phyloP scores from a whole-genome alignment of 2,888 invertebrate genomes.

The Linnaemya tessellans region DNA sequence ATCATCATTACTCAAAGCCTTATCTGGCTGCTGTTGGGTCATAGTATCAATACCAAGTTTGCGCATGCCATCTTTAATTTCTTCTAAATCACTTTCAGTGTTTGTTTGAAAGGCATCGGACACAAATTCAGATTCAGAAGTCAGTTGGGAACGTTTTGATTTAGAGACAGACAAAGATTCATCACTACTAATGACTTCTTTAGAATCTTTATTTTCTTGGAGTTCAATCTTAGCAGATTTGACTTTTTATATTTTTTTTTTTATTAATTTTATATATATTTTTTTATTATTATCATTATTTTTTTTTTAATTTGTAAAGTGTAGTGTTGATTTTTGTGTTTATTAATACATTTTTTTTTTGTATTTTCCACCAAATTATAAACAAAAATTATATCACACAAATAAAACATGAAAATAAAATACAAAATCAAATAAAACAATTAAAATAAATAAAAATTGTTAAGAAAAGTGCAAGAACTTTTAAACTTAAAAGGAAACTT shows the following conservation, averaged over 20 bases:
- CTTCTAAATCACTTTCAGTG: slow-evolving; percentile 87
- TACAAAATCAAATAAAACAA: slow-evolving; percentile 76
- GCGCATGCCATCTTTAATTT: slow-evolving; percentile 90
- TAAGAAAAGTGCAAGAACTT: slow-evolving; percentile 55
- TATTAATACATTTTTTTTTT: slow-evolving; percentile 51
- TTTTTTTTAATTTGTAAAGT: slow-evolving; percentile 69
- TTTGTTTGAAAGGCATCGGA: slow-evolving; percentile 88
- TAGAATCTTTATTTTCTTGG: slow-evolving; percentile 46
- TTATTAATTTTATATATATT: slow-evolving; percentile 62
- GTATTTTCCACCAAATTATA: slow-evolving; percentile 67
- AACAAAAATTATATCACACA: slow-evolving; percentile 35
- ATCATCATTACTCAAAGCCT: slow-evolving; percentile 82
- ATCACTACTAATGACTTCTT: slow-evolving; percentile 39
- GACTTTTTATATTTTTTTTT: slow-evolving; percentile 67
- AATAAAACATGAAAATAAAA: slow-evolving; percentile 62
- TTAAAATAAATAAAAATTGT: slow-evolving; percentile 62
- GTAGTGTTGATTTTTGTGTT: slow-evolving; percentile 69
- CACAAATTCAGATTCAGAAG: slow-evolving; percentile 88
- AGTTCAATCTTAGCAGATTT: slow-evolving; percentile 74
- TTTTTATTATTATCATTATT: slow-evolving; percentile 58
- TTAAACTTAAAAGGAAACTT: slow-evolving; percentile 53
- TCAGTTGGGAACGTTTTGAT: slow-evolving; percentile 72
- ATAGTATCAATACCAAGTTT: slow-evolving; percentile 87
- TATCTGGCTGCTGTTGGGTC: slow-evolving; percentile 82
- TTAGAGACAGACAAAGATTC: slow-evolving; percentile 55